These are phyloP conservation scores for Ochotona princeps DNA, from an alignment of 2,113 vertebrate species.

Conservation along the genomic window DNA sequence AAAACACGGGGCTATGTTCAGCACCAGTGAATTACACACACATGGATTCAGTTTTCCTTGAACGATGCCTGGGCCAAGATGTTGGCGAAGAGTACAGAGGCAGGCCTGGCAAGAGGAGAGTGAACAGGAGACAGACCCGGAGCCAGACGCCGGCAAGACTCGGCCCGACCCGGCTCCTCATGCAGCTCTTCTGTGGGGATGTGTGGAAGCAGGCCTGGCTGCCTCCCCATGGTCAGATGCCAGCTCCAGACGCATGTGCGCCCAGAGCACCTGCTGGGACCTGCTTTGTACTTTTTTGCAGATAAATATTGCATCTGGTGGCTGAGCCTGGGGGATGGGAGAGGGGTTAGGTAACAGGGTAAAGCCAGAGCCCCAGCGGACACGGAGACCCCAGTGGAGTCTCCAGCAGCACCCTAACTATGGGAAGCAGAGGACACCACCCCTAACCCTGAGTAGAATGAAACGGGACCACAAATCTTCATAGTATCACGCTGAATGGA, in stretches of 20 bases:
- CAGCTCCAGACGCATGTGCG: background rate
- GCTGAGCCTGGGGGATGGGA: background rate
- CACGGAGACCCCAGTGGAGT: background rate
- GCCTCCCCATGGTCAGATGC: background rate
- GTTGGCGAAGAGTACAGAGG: conserved; percentile 42
- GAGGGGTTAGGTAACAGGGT: background rate
- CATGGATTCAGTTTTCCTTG: conserved; percentile 72
- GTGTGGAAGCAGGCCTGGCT: conserved; percentile 45
- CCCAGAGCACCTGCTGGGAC: background rate
- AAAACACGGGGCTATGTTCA: conserved; percentile 21
- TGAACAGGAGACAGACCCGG: conserved; percentile 32
- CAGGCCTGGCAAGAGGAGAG: conserved; percentile 43
- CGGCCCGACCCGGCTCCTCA: background rate
- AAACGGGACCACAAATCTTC: background rate
- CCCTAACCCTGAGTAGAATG: background rate
- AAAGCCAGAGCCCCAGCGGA: background rate
- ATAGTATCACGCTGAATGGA: background rate
- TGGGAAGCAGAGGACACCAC: background rate
- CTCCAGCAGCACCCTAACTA: background rate
- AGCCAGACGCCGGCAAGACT: conserved; percentile 56
- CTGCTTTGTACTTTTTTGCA: background rate
- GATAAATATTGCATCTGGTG: background rate
- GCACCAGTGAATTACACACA: conserved; percentile 72
- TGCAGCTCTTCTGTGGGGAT: background rate
- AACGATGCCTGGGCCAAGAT: conserved; percentile 53